These are phyloP conservation scores for Dolichomitus sp. DNA, from an alignment of 2,888 invertebrate species.

Conservation along the genomic window DNA sequence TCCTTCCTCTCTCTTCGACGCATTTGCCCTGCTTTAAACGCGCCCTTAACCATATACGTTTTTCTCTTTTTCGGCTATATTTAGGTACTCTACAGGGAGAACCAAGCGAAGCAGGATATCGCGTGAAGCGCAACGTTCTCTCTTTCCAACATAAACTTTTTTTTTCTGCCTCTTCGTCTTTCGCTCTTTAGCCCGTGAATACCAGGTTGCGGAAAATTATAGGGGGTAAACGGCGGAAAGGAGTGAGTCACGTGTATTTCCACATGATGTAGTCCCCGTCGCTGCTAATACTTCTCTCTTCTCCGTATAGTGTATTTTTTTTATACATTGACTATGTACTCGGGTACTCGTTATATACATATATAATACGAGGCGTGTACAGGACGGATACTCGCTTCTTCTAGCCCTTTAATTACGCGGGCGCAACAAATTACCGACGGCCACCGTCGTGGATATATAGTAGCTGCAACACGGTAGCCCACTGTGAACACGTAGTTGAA, in stretches of 20 bases:
- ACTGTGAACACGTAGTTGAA: conserved; percentile 4
- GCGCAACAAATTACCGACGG: conserved; percentile 47
- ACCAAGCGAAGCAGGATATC: conserved; percentile 51
- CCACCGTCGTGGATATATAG: conserved; percentile 9
- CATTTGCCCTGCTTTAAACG: conserved; percentile 32
- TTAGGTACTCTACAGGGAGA: conserved; percentile 16
- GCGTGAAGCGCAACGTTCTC: conserved; percentile 38
- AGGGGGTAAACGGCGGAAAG: conserved; percentile 63
- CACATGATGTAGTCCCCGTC: conserved; percentile 53
- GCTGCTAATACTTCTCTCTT: conserved; percentile 2
- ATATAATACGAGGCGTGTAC: conserved; percentile 1
- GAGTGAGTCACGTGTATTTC: conserved; percentile 64
- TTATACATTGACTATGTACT: conserved; percentile 5
- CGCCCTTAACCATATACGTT: conserved; percentile 17
- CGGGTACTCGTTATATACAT: not conserved
- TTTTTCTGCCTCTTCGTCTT: conserved; percentile 10
- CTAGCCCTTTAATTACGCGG: conserved; percentile 61
- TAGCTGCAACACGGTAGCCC: not conserved
- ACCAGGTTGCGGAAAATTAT: conserved; percentile 63
- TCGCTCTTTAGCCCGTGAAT: conserved; percentile 30
- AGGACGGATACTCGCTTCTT: conserved; percentile 10
- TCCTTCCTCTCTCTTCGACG: not conserved
- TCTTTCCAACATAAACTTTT: conserved; percentile 22
- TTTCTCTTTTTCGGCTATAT: conserved; percentile 47
- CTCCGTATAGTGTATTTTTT: not conserved